Evolutionary conservation across 1,140 invertebrate species (phyloP).

Genomic region (Dinothrombium tinctorium): DNA sequence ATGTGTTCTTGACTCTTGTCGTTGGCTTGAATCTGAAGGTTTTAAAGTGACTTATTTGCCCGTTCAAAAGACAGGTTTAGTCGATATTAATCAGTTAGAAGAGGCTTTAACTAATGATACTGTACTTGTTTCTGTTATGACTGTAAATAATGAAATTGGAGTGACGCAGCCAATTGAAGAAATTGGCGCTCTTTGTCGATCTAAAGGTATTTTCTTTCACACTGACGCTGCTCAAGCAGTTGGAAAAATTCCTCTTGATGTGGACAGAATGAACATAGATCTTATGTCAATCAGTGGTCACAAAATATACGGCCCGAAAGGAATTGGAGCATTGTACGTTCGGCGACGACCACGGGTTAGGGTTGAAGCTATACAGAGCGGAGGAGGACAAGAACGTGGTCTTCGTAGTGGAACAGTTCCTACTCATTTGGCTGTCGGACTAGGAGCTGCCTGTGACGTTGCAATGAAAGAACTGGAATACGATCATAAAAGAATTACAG

Average conservation of each 20-base stretch:
- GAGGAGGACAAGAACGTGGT: slow-evolving; percentile 89
- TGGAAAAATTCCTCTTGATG: slow-evolving; percentile 82
- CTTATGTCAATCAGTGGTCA: slow-evolving; percentile 97
- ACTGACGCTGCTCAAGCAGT: slow-evolving; percentile 96
- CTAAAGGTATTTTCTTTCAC: slow-evolving; percentile 72
- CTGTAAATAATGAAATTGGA: slow-evolving; percentile 97
- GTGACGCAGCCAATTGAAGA: slow-evolving; percentile 78
- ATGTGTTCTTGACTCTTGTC: slow-evolving; percentile 94
- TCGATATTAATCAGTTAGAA: slow-evolving; percentile 55
- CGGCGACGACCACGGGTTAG: slow-evolving; percentile 74
- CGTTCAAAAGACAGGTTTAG: slow-evolving; percentile 64
- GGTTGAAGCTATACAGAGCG: slow-evolving; percentile 83
- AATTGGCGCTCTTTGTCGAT: slow-evolving; percentile 44
- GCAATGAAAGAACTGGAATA: slow-evolving; percentile 63
- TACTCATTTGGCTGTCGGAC: slow-evolving; percentile 67
- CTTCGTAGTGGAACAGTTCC: slow-evolving; percentile 91
- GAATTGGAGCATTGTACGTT: slow-evolving; percentile 80
- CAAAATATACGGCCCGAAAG: slow-evolving; percentile 97
- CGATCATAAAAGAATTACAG: slow-evolving; percentile 57
- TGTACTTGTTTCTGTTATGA: slow-evolving; percentile 83
- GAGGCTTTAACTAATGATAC: slow-evolving; percentile 68
- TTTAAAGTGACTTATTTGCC: slow-evolving; percentile 90
- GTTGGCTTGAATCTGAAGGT: slow-evolving; percentile 77
- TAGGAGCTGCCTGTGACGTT: slow-evolving; percentile 71
- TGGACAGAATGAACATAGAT: slow-evolving; percentile 88